Percentiles rank a stretch among this genome's conserved stretches.
These are phyloP conservation scores for Channallabes apus DNA, from an alignment of 2,797 vertebrate genomes.

Conservation along the genomic window DNA sequence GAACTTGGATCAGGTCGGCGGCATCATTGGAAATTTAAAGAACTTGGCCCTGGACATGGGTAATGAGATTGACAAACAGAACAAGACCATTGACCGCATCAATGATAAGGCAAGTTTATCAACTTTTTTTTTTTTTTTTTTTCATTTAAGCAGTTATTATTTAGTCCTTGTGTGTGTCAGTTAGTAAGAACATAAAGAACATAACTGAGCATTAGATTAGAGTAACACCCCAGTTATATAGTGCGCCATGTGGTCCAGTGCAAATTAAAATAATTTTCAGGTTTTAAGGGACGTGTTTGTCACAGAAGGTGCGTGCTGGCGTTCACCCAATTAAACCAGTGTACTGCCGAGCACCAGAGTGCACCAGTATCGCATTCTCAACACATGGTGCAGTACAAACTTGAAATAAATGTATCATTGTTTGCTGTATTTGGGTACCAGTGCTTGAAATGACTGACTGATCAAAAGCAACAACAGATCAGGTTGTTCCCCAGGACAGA, in stretches of 20 bases:
- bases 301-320: background rate
- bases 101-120: conserved; percentile 80
- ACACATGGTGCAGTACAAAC: background rate
- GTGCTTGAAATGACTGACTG: no score
- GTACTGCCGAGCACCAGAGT: background rate
- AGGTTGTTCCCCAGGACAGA: no score
- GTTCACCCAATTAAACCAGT: background rate
- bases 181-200: background rate
- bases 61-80: conserved; percentile 90
- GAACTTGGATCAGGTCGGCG: conserved; percentile 87
- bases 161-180: background rate
- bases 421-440: no score
- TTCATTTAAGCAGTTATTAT: background rate
- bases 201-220: background rate
- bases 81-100: conserved; percentile 85
- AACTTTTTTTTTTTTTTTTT: background rate
- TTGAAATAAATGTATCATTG: no score
- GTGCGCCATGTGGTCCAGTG: background rate
- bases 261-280: background rate
- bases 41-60: conserved; percentile 94
- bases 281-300: background rate
- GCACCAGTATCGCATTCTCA: no score
- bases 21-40: conserved; percentile 90
- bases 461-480: no score
- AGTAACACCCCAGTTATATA: no score